Evolutionary conservation across 1,140 invertebrate genomes (phyloP).

Genomic region (Drosophila gunungcola): DNA sequence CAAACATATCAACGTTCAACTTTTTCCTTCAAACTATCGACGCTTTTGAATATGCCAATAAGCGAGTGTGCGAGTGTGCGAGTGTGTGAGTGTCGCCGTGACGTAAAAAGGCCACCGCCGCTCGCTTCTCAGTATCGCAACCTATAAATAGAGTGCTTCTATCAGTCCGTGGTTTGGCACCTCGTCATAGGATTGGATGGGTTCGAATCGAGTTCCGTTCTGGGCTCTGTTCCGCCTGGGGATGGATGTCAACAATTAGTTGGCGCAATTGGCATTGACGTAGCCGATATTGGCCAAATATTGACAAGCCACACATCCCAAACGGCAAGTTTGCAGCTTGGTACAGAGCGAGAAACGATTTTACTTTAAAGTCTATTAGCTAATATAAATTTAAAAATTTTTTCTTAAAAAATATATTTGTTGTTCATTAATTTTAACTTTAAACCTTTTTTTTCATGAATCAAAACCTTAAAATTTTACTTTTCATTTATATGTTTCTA

Average conservation of each 20-base stretch:
- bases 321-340: conserved; percentile 11
- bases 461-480: too few relatives aligned
- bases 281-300: conserved; percentile 31
- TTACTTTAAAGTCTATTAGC: too few relatives aligned
- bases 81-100: conserved; percentile 29
- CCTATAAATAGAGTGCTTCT: conserved; percentile 52
- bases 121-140: background rate
- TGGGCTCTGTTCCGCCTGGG: conserved; percentile 2
- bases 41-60: background rate
- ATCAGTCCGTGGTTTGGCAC: conserved; percentile 40
- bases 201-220: conserved; percentile 9
- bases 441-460: too few relatives aligned
- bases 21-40: background rate
- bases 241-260: conserved; percentile 56
- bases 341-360: conserved; percentile 9
- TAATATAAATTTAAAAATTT: too few relatives aligned
- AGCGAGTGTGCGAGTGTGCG: conserved; percentile 9
- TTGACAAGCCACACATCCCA: conserved; percentile 32
- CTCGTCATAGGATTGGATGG: conserved; percentile 18
- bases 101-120: conserved; percentile 57
- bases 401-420: too few relatives aligned
- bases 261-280: conserved; percentile 47
- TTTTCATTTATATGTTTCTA: too few relatives aligned
- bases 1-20: conserved; percentile 26
- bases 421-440: too few relatives aligned